These are phyloP conservation scores for Eledone cirrhosa DNA, from an alignment of 2,888 invertebrate species.

Conservation along the genomic window DNA sequence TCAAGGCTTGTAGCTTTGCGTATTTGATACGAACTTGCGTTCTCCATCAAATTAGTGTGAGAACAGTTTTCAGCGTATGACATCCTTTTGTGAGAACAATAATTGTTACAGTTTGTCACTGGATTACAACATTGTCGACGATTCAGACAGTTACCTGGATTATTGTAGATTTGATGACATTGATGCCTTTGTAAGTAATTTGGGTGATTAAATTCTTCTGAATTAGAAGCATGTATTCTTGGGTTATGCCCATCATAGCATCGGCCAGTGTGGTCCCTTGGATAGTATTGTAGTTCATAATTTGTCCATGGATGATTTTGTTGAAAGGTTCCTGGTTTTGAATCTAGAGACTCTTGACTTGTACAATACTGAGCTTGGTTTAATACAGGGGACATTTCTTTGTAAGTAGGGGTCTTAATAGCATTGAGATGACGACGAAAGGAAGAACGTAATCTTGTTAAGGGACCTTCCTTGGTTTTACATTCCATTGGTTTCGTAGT, in stretches of 20 bases:
- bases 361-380: neutral
- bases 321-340: neutral
- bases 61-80: neutral
- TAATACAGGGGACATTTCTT: slow-evolving; percentile 14
- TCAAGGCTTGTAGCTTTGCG: neutral
- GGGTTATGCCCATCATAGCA: neutral
- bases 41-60: neutral
- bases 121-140: neutral
- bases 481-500: slow-evolving; percentile 20
- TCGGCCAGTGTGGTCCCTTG: neutral
- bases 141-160: neutral
- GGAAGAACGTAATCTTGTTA: slow-evolving; percentile 13
- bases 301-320: neutral
- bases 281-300: neutral
- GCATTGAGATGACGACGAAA: neutral
- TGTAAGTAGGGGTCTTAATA: neutral
- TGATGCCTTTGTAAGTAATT: neutral
- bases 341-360: neutral
- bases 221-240: neutral
- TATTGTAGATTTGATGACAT: neutral
- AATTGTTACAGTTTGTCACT: neutral
- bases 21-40: neutral
- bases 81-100: slow-evolving; percentile 7
- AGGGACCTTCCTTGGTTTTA: slow-evolving; percentile 10
- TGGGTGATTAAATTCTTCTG: neutral